phyloP scores from a whole-genome alignment of 2,797 vertebrate species.

The Orestias chungarensis region DNA sequence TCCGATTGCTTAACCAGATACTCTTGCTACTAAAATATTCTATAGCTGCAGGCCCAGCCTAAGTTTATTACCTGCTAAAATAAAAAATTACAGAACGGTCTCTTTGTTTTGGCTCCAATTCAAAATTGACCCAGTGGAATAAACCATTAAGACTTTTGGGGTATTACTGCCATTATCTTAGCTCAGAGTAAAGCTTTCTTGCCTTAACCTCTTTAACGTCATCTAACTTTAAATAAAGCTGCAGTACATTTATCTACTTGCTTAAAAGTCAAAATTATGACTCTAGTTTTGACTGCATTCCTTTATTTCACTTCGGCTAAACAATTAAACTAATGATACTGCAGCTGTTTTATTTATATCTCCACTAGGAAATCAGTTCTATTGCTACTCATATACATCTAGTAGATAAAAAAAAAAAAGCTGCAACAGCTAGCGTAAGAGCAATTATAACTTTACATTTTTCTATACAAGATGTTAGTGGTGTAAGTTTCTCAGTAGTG shows the following conservation, averaged over 20 bases:
- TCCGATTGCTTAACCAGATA: not conserved
- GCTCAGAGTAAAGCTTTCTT: not conserved
- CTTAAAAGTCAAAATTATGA: not conserved
- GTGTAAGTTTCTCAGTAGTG: not conserved
- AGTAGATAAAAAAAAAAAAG: too few species aligned
- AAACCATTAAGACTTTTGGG: not conserved
- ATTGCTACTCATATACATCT: not conserved
- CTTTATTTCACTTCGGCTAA: not conserved
- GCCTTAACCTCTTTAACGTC: not conserved
- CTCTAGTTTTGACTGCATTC: not conserved
- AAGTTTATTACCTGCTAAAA: not conserved
- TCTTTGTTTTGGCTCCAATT: not conserved
- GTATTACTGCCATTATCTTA: not conserved
- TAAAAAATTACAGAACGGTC: not conserved
- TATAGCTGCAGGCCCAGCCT: not conserved
- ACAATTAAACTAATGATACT: too few species aligned
- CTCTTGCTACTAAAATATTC: not conserved
- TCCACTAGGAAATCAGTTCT: not conserved
- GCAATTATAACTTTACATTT: too few species aligned
- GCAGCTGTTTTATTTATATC: not conserved
- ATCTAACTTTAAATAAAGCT: not conserved
- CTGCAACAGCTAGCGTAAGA: too few species aligned
- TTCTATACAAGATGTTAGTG: not conserved
- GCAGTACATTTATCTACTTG: not conserved
- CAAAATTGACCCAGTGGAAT: not conserved